Percentiles rank a stretch among this genome's conserved stretches.
These are phyloP conservation scores for Recurvirostra avosetta DNA, from an alignment of 2,113 vertebrate species.

Conservation along the genomic window DNA sequence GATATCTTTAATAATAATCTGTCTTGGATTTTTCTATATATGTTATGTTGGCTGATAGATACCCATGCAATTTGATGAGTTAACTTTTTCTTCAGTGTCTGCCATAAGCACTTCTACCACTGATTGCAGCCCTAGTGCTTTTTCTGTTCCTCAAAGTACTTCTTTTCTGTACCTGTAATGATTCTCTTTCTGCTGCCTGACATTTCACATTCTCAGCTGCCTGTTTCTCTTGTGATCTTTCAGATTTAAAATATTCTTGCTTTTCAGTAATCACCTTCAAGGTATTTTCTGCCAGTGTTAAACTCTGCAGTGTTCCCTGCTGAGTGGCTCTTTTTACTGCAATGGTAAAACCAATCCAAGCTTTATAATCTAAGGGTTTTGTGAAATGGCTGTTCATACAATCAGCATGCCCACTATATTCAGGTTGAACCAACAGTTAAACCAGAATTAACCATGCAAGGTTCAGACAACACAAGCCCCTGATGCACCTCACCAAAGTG, in stretches of 20 bases:
- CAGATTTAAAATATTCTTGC: not conserved
- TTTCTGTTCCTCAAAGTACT: not conserved
- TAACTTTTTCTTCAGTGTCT: not conserved
- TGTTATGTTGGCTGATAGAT: not conserved
- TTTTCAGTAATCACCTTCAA: not conserved
- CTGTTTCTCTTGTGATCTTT: not conserved
- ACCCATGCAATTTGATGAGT: not conserved
- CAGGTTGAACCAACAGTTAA: not conserved
- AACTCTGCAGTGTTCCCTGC: not conserved
- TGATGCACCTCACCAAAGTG: not conserved
- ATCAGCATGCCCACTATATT: not conserved
- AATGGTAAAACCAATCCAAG: not conserved
- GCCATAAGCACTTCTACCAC: not conserved
- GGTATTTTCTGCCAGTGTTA: not conserved
- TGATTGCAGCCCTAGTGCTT: not conserved
- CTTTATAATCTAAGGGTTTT: not conserved
- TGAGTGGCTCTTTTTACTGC: not conserved
- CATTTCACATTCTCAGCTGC: not conserved
- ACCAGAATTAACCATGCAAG: not conserved
- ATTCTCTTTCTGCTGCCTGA: not conserved
- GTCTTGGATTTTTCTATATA: not conserved
- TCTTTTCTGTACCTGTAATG: not conserved
- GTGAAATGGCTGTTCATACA: not conserved
- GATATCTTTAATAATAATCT: not conserved
- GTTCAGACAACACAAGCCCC: not conserved